phyloP scores from a whole-genome alignment of 2,888 invertebrate species.

The Orthosia cruda region DNA sequence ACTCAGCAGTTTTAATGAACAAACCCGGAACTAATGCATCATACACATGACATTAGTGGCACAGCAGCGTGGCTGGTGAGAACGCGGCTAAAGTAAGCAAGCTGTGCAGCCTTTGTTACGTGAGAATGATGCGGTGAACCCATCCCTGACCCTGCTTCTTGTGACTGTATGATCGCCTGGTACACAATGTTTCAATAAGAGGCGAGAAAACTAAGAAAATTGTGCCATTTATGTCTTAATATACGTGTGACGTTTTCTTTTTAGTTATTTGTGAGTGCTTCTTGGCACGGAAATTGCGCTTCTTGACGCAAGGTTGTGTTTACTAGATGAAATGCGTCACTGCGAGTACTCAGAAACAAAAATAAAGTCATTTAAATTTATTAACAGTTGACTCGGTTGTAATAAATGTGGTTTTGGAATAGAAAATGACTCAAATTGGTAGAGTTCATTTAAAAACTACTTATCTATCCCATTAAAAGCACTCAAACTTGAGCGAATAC shows the following conservation, averaged over 20 bases:
- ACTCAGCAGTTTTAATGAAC: conserved; percentile 32
- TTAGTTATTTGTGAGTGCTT: conserved; percentile 2
- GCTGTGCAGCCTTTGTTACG: conserved; percentile 66
- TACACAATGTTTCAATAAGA: conserved; percentile 48
- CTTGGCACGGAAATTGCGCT: too few species aligned
- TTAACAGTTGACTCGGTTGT: background rate
- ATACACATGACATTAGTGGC: conserved; percentile 76
- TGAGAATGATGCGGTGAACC: conserved; percentile 75
- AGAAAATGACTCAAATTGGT: conserved; percentile 32
- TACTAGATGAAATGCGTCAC: background rate
- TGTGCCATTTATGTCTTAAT: conserved; percentile 46
- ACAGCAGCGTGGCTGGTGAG: conserved; percentile 73
- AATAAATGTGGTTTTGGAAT: background rate
- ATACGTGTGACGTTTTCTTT: conserved; percentile 52
- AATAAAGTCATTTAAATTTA: background rate
- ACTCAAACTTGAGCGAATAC: conserved; percentile 21
- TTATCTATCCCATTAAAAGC: conserved; percentile 35
- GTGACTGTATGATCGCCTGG: conserved; percentile 69
- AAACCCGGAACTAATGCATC: conserved; percentile 78
- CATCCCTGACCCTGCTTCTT: conserved; percentile 68
- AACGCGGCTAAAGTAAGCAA: conserved; percentile 65
- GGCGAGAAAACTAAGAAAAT: conserved; percentile 55
- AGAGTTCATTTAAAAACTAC: conserved; percentile 2
- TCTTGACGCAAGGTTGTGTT: background rate
- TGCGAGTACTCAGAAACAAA: background rate